These are phyloP conservation scores for Cygnus olor DNA, from an alignment of 2,797 vertebrate genomes.

Conservation along the genomic window DNA sequence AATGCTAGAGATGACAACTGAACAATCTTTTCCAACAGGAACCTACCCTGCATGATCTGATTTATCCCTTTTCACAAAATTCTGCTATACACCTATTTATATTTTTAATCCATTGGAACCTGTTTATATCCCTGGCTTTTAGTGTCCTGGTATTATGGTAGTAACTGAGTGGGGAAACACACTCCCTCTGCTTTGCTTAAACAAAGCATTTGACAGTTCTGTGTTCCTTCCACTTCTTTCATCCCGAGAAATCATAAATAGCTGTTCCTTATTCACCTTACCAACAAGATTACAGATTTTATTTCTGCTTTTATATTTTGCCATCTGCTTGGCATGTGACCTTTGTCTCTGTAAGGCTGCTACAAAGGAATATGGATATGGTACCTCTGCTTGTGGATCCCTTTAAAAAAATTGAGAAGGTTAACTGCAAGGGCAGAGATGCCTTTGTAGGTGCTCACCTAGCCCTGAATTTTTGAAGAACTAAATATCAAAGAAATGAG, in stretches of 20 bases:
- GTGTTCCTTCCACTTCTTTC: background rate
- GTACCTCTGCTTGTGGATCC: background rate
- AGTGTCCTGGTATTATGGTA: background rate
- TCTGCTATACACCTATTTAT: background rate
- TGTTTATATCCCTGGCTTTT: background rate
- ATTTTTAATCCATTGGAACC: background rate
- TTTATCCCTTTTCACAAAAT: background rate
- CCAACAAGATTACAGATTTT: background rate
- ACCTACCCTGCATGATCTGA: background rate
- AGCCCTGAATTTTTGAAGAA: background rate
- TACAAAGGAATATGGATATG: background rate
- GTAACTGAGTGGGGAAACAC: background rate
- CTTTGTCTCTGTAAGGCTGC: background rate
- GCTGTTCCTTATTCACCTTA: background rate
- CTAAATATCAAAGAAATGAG: background rate
- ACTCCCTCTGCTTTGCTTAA: background rate
- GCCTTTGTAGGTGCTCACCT: background rate
- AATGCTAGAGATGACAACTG: background rate
- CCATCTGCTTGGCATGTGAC: background rate
- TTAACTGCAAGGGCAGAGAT: background rate
- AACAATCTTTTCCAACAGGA: background rate
- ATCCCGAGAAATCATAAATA: background rate
- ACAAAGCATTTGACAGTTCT: background rate
- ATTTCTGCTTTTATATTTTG: background rate
- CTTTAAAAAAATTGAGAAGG: background rate